These are phyloP conservation scores for Crotalus helleri DNA, from an alignment of 2,113 vertebrate species.

Conservation along the genomic window DNA sequence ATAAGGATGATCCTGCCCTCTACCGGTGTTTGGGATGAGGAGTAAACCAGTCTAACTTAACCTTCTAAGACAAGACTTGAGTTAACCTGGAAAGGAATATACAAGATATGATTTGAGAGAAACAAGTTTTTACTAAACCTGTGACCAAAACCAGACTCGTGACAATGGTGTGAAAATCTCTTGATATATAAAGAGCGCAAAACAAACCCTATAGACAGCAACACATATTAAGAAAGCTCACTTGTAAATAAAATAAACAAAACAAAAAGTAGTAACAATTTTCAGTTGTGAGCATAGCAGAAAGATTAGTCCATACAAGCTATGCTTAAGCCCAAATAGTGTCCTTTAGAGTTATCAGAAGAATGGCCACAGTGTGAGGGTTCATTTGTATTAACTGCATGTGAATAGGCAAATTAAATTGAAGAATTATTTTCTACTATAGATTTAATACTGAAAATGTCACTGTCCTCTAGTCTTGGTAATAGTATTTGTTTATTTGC, in stretches of 20 bases:
- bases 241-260: background rate
- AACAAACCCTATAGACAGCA: background rate
- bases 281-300: background rate
- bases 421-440: background rate
- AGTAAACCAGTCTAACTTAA: background rate
- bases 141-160: background rate
- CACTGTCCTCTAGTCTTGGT: background rate
- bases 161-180: background rate
- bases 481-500: background rate
- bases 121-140: background rate
- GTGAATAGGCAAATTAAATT: background rate
- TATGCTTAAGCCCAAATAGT: background rate
- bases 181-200: background rate
- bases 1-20: background rate
- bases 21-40: background rate
- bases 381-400: background rate
- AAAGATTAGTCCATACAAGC: background rate
- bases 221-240: background rate
- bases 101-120: background rate
- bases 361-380: background rate
- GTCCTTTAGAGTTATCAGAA: background rate
- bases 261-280: background rate
- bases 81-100: background rate
- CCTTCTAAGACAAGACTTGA: background rate
- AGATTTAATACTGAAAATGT: background rate